These are phyloP conservation scores for Salminus brasiliensis DNA, from an alignment of 2,113 vertebrate genomes.

Conservation along the genomic window DNA sequence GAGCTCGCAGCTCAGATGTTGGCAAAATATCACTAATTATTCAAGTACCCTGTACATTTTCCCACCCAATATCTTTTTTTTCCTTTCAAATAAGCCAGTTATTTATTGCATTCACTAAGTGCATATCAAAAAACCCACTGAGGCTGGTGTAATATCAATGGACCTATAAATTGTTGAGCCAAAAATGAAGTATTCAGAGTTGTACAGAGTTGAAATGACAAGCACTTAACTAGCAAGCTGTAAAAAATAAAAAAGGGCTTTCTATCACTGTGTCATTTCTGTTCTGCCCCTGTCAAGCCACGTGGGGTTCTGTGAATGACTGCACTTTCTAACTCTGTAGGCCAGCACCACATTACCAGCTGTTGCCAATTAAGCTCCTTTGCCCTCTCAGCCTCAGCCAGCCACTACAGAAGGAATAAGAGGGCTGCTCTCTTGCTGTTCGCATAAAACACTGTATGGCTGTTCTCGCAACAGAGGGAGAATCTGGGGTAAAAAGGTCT, in stretches of 20 bases:
- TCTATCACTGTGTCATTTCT: background rate
- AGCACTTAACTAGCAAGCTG: background rate
- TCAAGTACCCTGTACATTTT: background rate
- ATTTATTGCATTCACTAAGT: background rate
- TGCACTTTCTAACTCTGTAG: conserved; percentile 1
- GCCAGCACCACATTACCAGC: background rate
- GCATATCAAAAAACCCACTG: too few species aligned
- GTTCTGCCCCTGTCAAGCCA: background rate
- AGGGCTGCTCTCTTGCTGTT: background rate
- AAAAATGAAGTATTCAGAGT: background rate
- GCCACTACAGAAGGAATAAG: conserved; percentile 11
- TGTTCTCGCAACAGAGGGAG: background rate
- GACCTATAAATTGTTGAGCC: too few species aligned
- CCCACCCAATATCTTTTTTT: background rate
- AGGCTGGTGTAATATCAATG: background rate
- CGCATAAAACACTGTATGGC: background rate
- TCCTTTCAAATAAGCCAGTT: background rate
- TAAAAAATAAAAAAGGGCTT: background rate
- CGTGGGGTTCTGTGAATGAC: background rate
- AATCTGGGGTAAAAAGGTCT: conserved; percentile 4
- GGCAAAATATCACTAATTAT: background rate
- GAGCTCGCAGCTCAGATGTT: background rate
- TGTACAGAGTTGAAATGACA: background rate
- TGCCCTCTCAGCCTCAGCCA: background rate
- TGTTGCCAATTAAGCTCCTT: conserved; percentile 15